A percentile compares a stretch with the other conserved stretches of the same genome.
These are phyloP conservation scores for Labeo calbasu DNA, from an alignment of 2,797 vertebrate genomes.

Conservation along the genomic window DNA sequence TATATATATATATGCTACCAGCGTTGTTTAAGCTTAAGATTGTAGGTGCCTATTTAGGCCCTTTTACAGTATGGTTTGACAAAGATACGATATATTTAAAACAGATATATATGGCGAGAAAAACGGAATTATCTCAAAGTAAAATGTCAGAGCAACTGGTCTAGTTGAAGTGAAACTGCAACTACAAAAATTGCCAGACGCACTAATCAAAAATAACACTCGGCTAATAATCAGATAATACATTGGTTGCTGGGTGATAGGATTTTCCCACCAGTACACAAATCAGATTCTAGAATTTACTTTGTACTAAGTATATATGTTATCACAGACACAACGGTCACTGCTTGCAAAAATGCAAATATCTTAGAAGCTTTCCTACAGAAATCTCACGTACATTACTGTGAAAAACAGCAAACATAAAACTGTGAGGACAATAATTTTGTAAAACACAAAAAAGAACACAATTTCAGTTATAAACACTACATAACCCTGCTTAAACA, in stretches of 20 bases:
- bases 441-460: background rate
- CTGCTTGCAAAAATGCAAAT: background rate
- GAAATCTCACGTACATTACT: background rate
- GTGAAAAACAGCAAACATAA: background rate
- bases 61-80: background rate
- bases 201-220: background rate
- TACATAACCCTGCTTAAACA: background rate
- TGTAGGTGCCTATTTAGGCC: background rate
- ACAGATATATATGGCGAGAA: background rate
- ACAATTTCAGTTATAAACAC: background rate
- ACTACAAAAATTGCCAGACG: background rate
- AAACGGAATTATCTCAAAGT: background rate
- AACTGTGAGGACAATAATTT: background rate
- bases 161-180: background rate
- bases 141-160: background rate
- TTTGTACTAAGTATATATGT: background rate
- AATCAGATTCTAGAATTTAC: background rate
- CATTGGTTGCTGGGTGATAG: background rate
- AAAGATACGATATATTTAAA: background rate
- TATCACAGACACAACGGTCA: background rate
- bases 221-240: conserved; percentile 1
- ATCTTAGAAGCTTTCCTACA: background rate
- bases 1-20: background rate
- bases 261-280: background rate
- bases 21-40: background rate